Evolutionary conservation across 2,888 invertebrate species (phyloP).

Genomic region (Diaprepes abbreviatus): DNA sequence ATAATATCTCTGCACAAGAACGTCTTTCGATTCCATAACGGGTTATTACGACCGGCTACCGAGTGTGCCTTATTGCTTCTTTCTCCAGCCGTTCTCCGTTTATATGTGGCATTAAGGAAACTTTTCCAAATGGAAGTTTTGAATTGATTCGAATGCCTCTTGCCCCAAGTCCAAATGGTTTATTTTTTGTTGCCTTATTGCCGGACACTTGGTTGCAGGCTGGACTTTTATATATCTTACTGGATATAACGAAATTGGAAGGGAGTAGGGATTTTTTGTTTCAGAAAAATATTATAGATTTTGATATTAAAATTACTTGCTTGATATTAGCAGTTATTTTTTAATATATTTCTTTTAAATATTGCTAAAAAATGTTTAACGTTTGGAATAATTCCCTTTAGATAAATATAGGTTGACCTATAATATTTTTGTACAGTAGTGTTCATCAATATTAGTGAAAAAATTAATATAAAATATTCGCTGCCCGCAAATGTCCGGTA

Average conservation of each 20-base stretch:
- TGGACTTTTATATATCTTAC: conserved; percentile 36
- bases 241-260: conserved; percentile 18
- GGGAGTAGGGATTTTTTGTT: no score
- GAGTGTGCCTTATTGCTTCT: conserved; percentile 65
- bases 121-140: conserved; percentile 47
- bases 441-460: no score
- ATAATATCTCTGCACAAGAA: conserved; percentile 52
- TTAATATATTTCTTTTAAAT: no score
- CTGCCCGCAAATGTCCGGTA: no score
- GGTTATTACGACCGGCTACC: conserved; percentile 63
- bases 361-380: no score
- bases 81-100: conserved; percentile 54
- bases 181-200: conserved; percentile 42
- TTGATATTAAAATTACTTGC: no score
- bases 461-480: no score
- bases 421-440: no score
- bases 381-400: no score
- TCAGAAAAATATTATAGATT: no score
- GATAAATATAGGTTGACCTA: no score
- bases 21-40: conserved; percentile 58
- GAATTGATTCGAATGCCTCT: conserved; percentile 42
- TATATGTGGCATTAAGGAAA: conserved; percentile 50
- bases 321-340: no score
- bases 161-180: conserved; percentile 26
- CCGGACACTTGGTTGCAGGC: conserved; percentile 37